Conservation (phyloP, 2,797 vertebrate genomes). For the Channa striata region DNA sequence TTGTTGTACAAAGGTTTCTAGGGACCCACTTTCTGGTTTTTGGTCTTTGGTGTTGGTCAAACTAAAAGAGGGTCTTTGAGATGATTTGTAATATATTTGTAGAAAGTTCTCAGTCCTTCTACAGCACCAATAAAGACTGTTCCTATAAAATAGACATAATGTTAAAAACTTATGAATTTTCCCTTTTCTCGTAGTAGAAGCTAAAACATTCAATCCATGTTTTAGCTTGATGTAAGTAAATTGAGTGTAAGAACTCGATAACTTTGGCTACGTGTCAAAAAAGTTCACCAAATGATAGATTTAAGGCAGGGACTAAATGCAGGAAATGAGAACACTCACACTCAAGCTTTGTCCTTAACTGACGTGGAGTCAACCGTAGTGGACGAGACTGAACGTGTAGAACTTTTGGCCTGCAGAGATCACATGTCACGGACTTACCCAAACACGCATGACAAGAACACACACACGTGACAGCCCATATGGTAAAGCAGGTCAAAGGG, state of each 20-base stretch:
- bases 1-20: too few relatives aligned
- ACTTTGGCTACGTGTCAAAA: not conserved
- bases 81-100: not conserved
- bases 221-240: not conserved
- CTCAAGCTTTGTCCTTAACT: constrained; percentile 35
- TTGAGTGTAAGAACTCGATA: not conserved
- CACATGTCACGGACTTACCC: constrained; percentile 63
- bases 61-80: not conserved
- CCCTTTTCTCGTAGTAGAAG: not conserved
- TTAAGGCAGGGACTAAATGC: not conserved
- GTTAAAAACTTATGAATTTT: too few relatives aligned
- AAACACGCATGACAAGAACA: constrained; percentile 70
- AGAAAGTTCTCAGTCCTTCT: too few relatives aligned
- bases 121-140: too few relatives aligned
- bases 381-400: constrained; percentile 53
- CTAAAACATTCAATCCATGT: not conserved
- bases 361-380: constrained; percentile 47
- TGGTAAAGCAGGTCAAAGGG: constrained; percentile 65
- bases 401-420: constrained; percentile 61
- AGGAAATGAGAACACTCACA: constrained; percentile 36
- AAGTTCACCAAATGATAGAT: constrained; percentile 6
- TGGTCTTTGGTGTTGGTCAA: too few relatives aligned
- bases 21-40: not conserved
- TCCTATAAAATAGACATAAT: too few relatives aligned
- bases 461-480: constrained; percentile 58